Percentiles rank a stretch among this genome's conserved stretches.
Conservation (phyloP, 2,888 invertebrate species). For the Hyposoter didymator region DNA sequence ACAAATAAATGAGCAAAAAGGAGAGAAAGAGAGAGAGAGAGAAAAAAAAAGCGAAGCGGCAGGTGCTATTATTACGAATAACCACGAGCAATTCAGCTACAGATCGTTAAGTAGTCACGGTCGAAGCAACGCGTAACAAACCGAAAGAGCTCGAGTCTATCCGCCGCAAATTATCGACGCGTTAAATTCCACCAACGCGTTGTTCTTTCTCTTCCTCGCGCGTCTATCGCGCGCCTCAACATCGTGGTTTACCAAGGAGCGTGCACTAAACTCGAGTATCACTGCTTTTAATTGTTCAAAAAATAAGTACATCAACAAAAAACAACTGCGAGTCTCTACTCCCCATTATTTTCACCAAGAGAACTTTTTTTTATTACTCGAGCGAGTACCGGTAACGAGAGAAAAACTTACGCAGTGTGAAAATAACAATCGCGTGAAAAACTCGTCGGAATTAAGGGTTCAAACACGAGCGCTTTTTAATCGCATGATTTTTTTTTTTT, state of each 20-base stretch:
- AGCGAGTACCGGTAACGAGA: neutral
- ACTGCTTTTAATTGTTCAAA: conserved; percentile 8
- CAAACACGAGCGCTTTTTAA: neutral
- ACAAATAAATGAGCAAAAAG: neutral
- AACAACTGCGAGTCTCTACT: neutral
- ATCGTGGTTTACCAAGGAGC: neutral
- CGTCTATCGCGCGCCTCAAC: conserved; percentile 12
- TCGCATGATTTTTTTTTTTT: neutral
- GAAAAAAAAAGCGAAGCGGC: neutral
- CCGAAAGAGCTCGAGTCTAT: conserved; percentile 43
- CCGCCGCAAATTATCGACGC: conserved; percentile 63
- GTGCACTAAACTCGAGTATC: conserved; percentile 4
- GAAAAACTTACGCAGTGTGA: neutral
- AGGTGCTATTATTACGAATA: conserved; percentile 60
- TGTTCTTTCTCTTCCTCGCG: conserved; percentile 25
- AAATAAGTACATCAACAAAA: neutral
- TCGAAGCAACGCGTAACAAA: conserved; percentile 62
- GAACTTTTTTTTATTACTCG: neutral
- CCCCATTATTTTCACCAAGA: neutral
- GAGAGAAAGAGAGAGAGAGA: neutral
- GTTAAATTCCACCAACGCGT: conserved; percentile 58
- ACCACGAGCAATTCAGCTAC: conserved; percentile 51
- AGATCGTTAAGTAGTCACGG: conserved; percentile 65
- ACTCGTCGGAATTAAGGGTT: neutral
- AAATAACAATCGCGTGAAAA: conserved; percentile 2